Conservation (phyloP, 2,797 vertebrate genomes). For the Catostomus latipinnis region DNA sequence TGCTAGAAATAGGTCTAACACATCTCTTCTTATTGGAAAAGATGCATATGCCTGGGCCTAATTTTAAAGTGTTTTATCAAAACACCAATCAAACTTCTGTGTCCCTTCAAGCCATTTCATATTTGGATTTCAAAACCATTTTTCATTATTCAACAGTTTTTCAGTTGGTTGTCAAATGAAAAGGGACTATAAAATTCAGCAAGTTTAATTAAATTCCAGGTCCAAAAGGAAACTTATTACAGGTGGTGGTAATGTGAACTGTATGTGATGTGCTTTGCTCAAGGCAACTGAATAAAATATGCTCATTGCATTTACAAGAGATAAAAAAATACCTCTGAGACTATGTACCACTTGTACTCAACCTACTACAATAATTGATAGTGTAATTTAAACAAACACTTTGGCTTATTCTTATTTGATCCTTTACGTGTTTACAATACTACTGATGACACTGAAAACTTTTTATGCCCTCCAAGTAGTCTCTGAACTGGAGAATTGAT, state of each 20-base stretch:
- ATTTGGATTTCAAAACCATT: not conserved
- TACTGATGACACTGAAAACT: too few relatives aligned
- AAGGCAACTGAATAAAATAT: conserved; percentile 2
- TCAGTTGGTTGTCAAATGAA: conserved; percentile 4
- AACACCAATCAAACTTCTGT: not conserved
- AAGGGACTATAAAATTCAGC: too few relatives aligned
- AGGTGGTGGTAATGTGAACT: not conserved
- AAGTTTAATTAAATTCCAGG: not conserved
- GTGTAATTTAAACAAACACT: too few relatives aligned
- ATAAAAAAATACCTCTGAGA: not conserved
- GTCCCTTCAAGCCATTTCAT: not conserved
- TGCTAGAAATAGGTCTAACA: not conserved
- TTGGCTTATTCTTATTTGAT: too few relatives aligned
- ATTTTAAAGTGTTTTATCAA: conserved; percentile 15
- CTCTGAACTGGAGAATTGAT: too few relatives aligned
- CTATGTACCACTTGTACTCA: not conserved
- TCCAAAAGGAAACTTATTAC: not conserved
- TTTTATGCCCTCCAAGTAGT: too few relatives aligned
- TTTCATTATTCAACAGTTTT: not conserved
- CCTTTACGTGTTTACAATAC: too few relatives aligned
- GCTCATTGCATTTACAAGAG: not conserved
- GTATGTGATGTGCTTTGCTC: conserved; percentile 2
- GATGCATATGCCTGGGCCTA: not conserved
- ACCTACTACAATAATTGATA: too few relatives aligned
- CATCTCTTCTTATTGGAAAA: too few relatives aligned